A percentile compares a stretch with the other conserved stretches of the same genome.
These are phyloP conservation scores for Heliothis subflexa DNA, from an alignment of 1,140 invertebrate genomes.

Conservation along the genomic window DNA sequence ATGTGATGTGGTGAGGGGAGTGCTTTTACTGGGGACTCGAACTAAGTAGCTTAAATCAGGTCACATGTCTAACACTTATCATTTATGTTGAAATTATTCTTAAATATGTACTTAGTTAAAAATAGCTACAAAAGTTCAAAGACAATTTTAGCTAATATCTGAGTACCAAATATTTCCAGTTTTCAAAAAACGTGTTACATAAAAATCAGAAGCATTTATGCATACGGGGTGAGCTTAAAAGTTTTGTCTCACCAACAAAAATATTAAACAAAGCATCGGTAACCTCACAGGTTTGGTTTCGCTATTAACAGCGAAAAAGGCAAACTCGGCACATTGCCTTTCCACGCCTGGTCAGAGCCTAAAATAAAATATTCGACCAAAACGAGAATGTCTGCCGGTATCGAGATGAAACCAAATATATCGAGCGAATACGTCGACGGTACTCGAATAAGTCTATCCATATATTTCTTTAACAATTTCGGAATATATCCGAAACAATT, in stretches of 20 bases:
- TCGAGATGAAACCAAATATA: slow-evolving; percentile 18
- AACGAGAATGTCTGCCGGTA: slow-evolving; percentile 12
- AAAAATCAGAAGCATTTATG: no score
- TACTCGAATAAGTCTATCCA: slow-evolving; percentile 8
- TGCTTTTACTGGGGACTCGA: no score
- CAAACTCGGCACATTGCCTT: not conserved
- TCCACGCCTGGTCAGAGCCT: not conserved
- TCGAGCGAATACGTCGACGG: slow-evolving; percentile 3
- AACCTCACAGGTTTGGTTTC: slow-evolving; percentile 4
- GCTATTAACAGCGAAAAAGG: not conserved
- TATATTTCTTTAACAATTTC: slow-evolving; percentile 6
- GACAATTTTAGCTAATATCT: no score
- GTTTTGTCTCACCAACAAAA: not conserved
- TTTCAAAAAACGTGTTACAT: no score
- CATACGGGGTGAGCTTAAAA: not conserved
- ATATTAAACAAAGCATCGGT: not conserved
- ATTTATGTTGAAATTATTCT: no score
- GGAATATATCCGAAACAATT: slow-evolving; percentile 21
- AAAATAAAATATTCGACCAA: slow-evolving; percentile 24
- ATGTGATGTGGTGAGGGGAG: no score
- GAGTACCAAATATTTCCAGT: no score
- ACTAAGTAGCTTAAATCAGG: no score
- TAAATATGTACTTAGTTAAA: no score
- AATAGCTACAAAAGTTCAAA: no score
- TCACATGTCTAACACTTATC: no score